Evolutionary conservation across 2,113 vertebrate genomes (phyloP), one percentile per base, ranked within the genome.

Genomic region (Atlantisia rogersi): DNA sequence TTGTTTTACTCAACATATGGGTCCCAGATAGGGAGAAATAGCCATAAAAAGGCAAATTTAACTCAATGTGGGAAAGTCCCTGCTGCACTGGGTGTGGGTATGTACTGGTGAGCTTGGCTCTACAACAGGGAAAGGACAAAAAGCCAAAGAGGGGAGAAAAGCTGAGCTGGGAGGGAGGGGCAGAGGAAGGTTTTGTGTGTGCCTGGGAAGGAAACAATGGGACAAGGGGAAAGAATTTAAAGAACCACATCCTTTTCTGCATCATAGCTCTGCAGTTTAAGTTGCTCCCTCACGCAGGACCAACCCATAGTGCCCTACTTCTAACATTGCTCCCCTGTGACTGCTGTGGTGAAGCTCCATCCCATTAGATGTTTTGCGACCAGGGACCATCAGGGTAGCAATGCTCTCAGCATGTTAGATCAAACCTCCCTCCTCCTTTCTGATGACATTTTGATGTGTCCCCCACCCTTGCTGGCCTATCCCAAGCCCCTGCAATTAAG

Each of bases 211-310:
- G 73, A 92, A 93, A 96, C 91, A 95, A 86, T 94, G 76, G 92
- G 70, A 91, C 62, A 89, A 29, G 6, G 86, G 73, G 91, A 94
- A 85, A 92, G 92, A 93, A 95, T 93, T 44, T 59, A 48, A 73
- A 91, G 94, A 95, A 82, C 77, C 96, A 96, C 88, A 94, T 96
- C 91, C 88, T 91, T n/a, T 65, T 89, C 80, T 89, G 74, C 82
- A 91, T 94, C 86, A 58, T 8, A 88, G 85, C 95, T 40, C 87
- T 65, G 77, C 74, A 82, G 83, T 58, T 60, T 11, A 22, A 82
- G 91, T 42, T 78, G 29, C 55, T 82, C 90, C 50, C 71, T 94
- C 28, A 9, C 3, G 1, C 48, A 62, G 82, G 62, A 82, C 58
- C 74, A 84, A 9, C 44, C 63, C 76, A 2, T 6, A 24, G 65